These are phyloP conservation scores for Ephestia elutella DNA, from an alignment of 1,140 invertebrate genomes.

Conservation along the genomic window DNA sequence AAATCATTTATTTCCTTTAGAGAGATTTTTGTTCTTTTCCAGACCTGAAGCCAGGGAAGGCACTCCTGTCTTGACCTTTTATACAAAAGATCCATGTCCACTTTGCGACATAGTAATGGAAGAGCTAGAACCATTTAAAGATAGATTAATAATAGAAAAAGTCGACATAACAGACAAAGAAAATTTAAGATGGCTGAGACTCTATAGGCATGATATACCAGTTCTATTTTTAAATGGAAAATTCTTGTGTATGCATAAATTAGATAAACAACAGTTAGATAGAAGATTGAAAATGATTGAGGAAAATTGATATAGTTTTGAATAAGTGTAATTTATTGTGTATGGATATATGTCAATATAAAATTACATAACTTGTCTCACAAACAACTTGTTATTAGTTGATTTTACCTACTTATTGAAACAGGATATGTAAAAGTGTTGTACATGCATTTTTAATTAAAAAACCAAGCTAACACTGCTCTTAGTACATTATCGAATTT, in stretches of 20 bases:
- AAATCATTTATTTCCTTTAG: slow-evolving; percentile 20
- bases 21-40: slow-evolving; percentile 41
- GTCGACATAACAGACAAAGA: slow-evolving; percentile 84
- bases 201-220: slow-evolving; percentile 91
- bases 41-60: slow-evolving; percentile 46
- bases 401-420: too few relatives aligned
- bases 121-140: slow-evolving; percentile 77
- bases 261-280: slow-evolving; percentile 74
- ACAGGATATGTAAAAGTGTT: too few relatives aligned
- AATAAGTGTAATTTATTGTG: not conserved
- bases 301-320: slow-evolving; percentile 21
- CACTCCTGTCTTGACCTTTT: slow-evolving; percentile 80
- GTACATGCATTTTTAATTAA: too few relatives aligned
- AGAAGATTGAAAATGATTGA: slow-evolving; percentile 47
- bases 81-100: slow-evolving; percentile 86
- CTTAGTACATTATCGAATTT: too few relatives aligned
- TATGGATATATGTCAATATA: too few relatives aligned
- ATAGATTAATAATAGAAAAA: slow-evolving; percentile 79
- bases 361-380: too few relatives aligned
- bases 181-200: slow-evolving; percentile 81
- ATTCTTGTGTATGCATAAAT: slow-evolving; percentile 88
- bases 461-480: too few relatives aligned
- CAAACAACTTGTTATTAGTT: too few relatives aligned
- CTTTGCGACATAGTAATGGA: slow-evolving; percentile 87
- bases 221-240: slow-evolving; percentile 89